Conservation (phyloP, 2,888 invertebrate species). For the Drosophila formosana region DNA sequence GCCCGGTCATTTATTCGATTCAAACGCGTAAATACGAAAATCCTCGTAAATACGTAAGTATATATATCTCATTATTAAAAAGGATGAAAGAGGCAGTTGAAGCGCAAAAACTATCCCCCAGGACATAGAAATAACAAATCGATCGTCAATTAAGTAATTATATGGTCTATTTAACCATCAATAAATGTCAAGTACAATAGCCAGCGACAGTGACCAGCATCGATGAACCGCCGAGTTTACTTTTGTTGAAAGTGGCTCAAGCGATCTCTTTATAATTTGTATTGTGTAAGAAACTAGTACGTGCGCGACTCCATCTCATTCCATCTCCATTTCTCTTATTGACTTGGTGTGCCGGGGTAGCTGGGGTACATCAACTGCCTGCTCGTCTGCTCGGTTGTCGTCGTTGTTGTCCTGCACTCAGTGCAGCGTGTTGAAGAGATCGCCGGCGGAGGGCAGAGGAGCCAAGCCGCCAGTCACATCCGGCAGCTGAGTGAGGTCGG, state of each 20-base stretch:
- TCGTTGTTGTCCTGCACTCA: conserved; percentile 48
- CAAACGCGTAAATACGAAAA: too few relatives aligned
- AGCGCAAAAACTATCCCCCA: too few relatives aligned
- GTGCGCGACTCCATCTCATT: conserved; percentile 3
- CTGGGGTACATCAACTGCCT: conserved; percentile 2
- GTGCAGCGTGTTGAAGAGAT: conserved; percentile 91
- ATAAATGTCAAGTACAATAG: conserved; percentile 45
- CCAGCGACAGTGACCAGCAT: conserved; percentile 8
- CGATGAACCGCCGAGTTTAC: conserved; percentile 11
- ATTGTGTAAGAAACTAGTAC: conserved; percentile 26
- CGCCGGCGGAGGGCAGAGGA: conserved; percentile 97
- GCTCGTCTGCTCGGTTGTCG: not conserved
- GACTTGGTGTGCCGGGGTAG: conserved; percentile 20
- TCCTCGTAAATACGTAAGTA: too few relatives aligned
- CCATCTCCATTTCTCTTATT: not conserved
- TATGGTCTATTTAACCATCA: conserved; percentile 53
- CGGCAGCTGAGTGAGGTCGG: conserved; percentile 95
- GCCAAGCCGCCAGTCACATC: conserved; percentile 96
- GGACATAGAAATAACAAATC: too few relatives aligned
- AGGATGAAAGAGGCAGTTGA: too few relatives aligned
- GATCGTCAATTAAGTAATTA: conserved; percentile 21
- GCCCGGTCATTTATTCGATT: too few relatives aligned
- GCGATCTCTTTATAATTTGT: conserved; percentile 1
- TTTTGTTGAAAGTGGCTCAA: conserved; percentile 29
- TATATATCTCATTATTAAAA: too few relatives aligned